Evolutionary conservation across 2,113 vertebrate species (phyloP), one percentile per base, ranked within the genome.

Genomic region (Elachura formosa): DNA sequence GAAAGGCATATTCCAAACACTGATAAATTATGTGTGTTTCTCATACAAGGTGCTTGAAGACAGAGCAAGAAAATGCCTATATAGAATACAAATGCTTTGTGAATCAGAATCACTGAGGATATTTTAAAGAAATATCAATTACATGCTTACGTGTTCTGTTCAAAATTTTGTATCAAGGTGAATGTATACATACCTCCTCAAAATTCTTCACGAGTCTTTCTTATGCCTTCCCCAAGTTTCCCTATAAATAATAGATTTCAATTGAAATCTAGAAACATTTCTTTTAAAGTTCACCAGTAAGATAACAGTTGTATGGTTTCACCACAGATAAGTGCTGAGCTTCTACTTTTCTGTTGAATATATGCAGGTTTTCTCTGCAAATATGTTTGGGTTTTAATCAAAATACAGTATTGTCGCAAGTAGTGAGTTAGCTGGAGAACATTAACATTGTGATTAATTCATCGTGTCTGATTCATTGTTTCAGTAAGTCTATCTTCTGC

Each of bases 1-100:
- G 49, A 88, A 94, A 92, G 61, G 69, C 69, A 90, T 73, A 90
- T 90, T 90, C 77, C 84, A 89, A 95, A 87, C 56, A 52, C 56
- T 93, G 91, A 92, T 81, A 94, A 93, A 96, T 97, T 85, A 93
- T 33, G 21, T 86, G 64, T 64, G 10, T 79, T 95, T 89, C 48
- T 94, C 34, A 31, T 82, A 75, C 33, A 92, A 89, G 64, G 19
- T 95, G 49, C 62, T 87, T 84, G 74, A 93, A 41, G 51, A 95
- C 21, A 82, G 62, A 87, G 41, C 7, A 67, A 74, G 59, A 77
- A 91, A 92, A 93, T 19, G 26, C 33, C 54, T 66, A 58, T 43
- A 55, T 6, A 49, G 90, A 85, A 87, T 90, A 88, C 20, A 92
- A 91, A 82, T 85, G 51, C 31, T 92, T 74, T 86, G 26, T 86